Conservation (phyloP, 2,888 invertebrate species). For the Platycheirus albimanus region DNA sequence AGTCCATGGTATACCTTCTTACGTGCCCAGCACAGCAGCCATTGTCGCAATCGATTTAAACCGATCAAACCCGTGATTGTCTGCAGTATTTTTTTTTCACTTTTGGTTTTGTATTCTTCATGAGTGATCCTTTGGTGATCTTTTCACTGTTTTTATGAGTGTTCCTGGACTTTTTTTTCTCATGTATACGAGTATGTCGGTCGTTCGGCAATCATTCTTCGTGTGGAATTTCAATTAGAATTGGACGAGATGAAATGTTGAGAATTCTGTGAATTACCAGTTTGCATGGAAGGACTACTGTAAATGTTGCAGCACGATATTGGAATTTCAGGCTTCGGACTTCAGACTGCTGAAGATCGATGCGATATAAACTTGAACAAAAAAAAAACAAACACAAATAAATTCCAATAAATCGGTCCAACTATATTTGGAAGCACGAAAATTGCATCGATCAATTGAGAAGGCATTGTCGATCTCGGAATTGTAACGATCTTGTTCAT, state of each 20-base stretch:
- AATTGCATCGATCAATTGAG: slow-evolving; percentile 62
- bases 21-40: slow-evolving; percentile 48
- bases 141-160: slow-evolving; percentile 16
- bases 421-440: slow-evolving; percentile 65
- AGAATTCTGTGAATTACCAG: slow-evolving; percentile 70
- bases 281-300: slow-evolving; percentile 38
- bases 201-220: slow-evolving; percentile 68
- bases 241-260: slow-evolving; percentile 69
- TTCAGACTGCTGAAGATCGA: slow-evolving; percentile 9
- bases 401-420: slow-evolving; percentile 46
- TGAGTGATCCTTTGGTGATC: slow-evolving; percentile 43
- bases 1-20: slow-evolving; percentile 37
- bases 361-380: neutral
- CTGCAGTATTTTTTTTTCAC: slow-evolving; percentile 26
- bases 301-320: slow-evolving; percentile 11
- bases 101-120: neutral
- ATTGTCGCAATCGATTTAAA: slow-evolving; percentile 54
- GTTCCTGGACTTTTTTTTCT: slow-evolving; percentile 42
- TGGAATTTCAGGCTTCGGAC: slow-evolving; percentile 53
- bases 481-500: slow-evolving; percentile 69
- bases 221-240: slow-evolving; percentile 74
- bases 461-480: slow-evolving; percentile 43
- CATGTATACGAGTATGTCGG: no score
- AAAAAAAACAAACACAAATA: neutral
- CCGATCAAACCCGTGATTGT: slow-evolving; percentile 39